Evolutionary conservation across 2,888 invertebrate genomes (phyloP).

Genomic region (Latrodectus elegans): DNA sequence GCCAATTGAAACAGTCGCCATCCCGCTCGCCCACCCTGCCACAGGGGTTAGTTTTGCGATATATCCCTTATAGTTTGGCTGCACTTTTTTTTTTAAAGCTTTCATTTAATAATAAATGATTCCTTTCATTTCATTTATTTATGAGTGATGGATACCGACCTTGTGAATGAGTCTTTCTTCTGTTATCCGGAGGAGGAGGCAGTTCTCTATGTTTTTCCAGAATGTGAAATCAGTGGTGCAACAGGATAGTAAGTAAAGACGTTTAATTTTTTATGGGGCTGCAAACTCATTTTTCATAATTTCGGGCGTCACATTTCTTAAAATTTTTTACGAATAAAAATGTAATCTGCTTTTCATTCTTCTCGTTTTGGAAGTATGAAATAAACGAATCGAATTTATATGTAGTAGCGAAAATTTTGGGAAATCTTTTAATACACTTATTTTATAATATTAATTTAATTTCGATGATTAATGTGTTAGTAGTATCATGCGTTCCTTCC

Average conservation of each 20-base stretch:
- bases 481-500: too few species aligned
- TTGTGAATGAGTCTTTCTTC: background rate
- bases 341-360: too few species aligned
- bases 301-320: too few species aligned
- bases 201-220: background rate
- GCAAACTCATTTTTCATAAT: too few species aligned
- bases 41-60: background rate
- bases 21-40: background rate
- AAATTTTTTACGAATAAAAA: too few species aligned
- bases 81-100: background rate
- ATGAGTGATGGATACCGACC: background rate
- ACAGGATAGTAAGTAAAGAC: conserved; percentile 1
- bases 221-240: background rate
- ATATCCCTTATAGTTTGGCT: background rate
- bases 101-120: background rate
- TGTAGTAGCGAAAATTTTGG: too few species aligned
- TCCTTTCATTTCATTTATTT: background rate
- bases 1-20: conserved; percentile 35
- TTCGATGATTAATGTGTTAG: too few species aligned
- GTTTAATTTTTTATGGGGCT: background rate
- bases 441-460: too few species aligned
- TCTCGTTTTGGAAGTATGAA: too few species aligned
- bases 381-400: too few species aligned
- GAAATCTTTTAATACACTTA: too few species aligned
- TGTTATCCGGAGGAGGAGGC: background rate